Evolutionary conservation across 2,113 vertebrate species (phyloP).

Genomic region (Pongo pygmaeus): DNA sequence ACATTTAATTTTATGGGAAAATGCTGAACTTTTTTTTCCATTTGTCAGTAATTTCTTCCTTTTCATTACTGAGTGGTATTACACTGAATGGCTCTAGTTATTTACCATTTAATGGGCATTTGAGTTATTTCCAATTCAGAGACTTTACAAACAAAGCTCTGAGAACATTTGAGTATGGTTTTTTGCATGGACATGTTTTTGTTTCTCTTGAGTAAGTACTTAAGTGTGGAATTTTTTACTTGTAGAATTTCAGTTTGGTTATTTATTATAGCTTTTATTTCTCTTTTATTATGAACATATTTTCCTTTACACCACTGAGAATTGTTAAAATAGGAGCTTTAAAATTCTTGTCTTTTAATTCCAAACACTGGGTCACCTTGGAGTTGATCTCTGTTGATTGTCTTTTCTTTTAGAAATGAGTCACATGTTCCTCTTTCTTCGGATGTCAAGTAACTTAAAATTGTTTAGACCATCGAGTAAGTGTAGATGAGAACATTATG

Average conservation of each 20-base stretch:
- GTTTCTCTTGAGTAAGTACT: neutral
- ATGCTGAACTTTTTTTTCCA: neutral
- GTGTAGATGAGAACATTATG: neutral
- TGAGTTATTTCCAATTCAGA: neutral
- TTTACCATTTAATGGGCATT: neutral
- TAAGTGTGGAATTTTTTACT: neutral
- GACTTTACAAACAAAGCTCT: neutral
- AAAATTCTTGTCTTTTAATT: neutral
- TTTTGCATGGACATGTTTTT: neutral
- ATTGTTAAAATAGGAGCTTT: neutral
- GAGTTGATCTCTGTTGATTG: neutral
- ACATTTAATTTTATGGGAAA: neutral
- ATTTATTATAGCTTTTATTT: slow-evolving; percentile 1
- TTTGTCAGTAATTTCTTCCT: neutral
- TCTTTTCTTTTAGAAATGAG: neutral
- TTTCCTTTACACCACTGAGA: neutral
- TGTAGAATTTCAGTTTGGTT: neutral
- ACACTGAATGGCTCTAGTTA: neutral
- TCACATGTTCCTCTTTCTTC: neutral
- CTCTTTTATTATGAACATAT: neutral
- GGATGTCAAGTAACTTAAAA: neutral
- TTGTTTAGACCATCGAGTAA: neutral
- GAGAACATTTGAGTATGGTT: neutral
- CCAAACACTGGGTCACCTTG: neutral
- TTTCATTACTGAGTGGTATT: neutral